phyloP scores from a whole-genome alignment of 1,140 invertebrate species.

The Drosophila bipectinata region DNA sequence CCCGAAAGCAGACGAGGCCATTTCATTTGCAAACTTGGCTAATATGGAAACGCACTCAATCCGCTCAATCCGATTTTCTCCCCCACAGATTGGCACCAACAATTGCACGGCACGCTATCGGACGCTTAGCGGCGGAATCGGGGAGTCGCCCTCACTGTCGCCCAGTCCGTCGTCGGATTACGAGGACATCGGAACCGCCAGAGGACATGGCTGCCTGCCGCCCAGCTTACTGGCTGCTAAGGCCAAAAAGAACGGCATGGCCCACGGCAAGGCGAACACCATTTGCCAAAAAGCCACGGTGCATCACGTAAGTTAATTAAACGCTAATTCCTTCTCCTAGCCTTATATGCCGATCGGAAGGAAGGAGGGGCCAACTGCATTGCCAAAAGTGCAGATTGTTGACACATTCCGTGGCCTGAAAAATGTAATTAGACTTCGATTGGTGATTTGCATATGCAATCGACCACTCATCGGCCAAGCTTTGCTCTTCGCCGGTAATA shows the following conservation, averaged over 20 bases:
- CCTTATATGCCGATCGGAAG: neutral
- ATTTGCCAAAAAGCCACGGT: constrained; percentile 84
- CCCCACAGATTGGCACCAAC: constrained; percentile 82
- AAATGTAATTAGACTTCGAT: constrained; percentile 75
- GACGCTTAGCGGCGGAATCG: constrained; percentile 81
- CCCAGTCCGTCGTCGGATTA: constrained; percentile 84
- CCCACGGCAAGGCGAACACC: constrained; percentile 81
- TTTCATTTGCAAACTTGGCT: constrained; percentile 72
- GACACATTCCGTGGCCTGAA: constrained; percentile 50
- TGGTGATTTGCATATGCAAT: constrained; percentile 72
- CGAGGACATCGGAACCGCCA: constrained; percentile 81
- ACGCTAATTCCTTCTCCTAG: constrained; percentile 28
- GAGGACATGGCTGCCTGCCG: constrained; percentile 67
- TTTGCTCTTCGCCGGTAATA: constrained; percentile 13
- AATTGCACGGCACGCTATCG: constrained; percentile 83
- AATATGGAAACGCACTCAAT: constrained; percentile 61
- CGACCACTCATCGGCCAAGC: constrained; percentile 37
- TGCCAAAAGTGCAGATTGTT: constrained; percentile 38
- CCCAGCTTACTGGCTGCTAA: constrained; percentile 73
- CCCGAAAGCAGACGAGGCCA: constrained; percentile 51
- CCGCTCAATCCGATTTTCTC: constrained; percentile 38
- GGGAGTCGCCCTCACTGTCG: constrained; percentile 82
- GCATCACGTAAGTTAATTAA: constrained; percentile 84
- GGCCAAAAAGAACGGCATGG: constrained; percentile 82
- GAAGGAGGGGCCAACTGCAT: constrained; percentile 18